phyloP scores from a whole-genome alignment of 2,113 vertebrate species.

The Pogona vitticeps region DNA sequence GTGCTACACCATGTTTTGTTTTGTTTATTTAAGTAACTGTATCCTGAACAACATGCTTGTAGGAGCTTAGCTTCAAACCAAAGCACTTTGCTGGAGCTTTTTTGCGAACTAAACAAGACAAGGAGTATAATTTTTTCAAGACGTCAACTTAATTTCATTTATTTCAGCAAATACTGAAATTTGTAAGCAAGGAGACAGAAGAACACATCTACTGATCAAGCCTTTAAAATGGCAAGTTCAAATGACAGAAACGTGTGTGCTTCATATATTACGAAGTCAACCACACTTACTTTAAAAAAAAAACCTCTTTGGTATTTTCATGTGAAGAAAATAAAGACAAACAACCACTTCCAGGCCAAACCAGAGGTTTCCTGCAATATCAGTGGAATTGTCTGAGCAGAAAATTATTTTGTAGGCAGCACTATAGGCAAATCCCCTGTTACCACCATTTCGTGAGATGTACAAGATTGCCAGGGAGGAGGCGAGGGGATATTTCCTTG shows the following conservation, averaged over 20 bases:
- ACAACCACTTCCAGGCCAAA: not conserved
- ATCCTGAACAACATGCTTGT: not conserved
- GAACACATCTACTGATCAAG: not conserved
- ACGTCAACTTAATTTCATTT: not conserved
- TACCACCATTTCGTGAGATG: not conserved
- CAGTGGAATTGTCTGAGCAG: not conserved
- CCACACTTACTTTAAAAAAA: not conserved
- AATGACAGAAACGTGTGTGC: too few species aligned
- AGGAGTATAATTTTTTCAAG: not conserved
- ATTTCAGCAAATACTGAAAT: not conserved
- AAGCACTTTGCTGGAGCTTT: not conserved
- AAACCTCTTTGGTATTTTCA: not conserved
- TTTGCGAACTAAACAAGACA: not conserved
- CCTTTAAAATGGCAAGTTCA: not conserved
- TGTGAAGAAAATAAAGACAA: not conserved
- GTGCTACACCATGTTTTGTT: not conserved
- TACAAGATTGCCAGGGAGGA: too few species aligned
- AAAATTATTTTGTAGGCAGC: not conserved
- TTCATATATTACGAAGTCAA: not conserved
- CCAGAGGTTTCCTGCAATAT: not conserved
- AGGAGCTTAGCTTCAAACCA: not conserved
- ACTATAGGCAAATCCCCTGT: not conserved
- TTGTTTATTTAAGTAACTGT: not conserved
- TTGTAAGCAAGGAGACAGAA: not conserved
- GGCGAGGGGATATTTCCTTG: not conserved